Evolutionary conservation across 2,113 vertebrate genomes (phyloP).

Genomic region (Phalacrocorax pelagicus): DNA sequence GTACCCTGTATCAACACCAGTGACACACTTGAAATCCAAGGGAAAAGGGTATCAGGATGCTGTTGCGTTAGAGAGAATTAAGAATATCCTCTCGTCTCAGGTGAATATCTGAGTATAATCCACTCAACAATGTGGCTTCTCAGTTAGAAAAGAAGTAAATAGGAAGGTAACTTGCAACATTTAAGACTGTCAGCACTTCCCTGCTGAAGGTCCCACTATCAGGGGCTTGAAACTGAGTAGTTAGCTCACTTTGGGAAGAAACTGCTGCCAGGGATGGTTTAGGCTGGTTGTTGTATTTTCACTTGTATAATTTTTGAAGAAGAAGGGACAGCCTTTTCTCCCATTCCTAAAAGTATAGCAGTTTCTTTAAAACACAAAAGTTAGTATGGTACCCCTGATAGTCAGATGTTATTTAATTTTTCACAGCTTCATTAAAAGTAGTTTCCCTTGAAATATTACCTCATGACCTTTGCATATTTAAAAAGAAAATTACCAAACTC

Average conservation of each 20-base stretch:
- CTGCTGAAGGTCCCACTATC: background rate
- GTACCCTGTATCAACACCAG: background rate
- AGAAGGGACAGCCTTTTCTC: background rate
- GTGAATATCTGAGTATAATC: constrained; percentile 6
- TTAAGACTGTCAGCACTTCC: background rate
- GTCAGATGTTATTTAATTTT: background rate
- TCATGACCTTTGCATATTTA: background rate
- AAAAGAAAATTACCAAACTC: background rate
- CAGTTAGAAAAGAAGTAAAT: background rate
- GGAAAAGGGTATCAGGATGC: background rate
- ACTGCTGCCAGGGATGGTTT: background rate
- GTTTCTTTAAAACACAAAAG: background rate
- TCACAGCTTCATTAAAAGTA: background rate
- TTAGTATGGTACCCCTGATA: background rate
- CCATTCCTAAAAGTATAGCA: background rate
- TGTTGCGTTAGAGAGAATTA: background rate
- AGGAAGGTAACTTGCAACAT: background rate
- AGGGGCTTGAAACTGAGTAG: background rate
- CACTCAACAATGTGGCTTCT: background rate
- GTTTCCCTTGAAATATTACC: background rate
- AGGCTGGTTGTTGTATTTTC: background rate
- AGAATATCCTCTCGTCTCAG: constrained; percentile 1
- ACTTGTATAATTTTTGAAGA: background rate
- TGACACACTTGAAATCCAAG: background rate
- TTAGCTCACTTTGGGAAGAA: background rate